phyloP scores from a whole-genome alignment of 2,797 vertebrate genomes.

The Nyctalus aviator region DNA sequence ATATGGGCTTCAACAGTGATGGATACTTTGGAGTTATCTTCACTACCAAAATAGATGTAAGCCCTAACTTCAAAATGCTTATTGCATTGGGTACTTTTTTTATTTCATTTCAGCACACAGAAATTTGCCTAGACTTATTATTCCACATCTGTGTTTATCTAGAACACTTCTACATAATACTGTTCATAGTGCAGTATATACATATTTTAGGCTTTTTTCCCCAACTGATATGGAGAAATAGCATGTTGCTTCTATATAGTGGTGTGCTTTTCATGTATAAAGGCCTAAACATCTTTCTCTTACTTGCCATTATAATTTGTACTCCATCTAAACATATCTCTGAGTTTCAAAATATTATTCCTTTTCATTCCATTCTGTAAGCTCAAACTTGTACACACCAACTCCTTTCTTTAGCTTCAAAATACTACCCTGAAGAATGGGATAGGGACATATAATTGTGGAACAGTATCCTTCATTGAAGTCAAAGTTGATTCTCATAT shows the following conservation, averaged over 20 bases:
- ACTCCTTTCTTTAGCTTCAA: not conserved
- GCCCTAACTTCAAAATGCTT: not conserved
- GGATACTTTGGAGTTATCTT: not conserved
- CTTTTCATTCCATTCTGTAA: not conserved
- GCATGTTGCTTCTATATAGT: not conserved
- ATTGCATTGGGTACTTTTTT: not conserved
- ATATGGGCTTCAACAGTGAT: not conserved
- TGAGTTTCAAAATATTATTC: not conserved
- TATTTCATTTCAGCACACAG: not conserved
- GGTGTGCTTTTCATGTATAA: not conserved
- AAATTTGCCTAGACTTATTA: not conserved
- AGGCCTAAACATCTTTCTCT: not conserved
- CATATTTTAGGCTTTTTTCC: not conserved
- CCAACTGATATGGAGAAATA: not conserved
- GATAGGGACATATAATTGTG: not conserved
- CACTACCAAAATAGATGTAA: not conserved
- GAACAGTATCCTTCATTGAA: not conserved
- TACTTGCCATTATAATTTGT: not conserved
- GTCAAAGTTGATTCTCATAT: not conserved
- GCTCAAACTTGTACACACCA: not conserved
- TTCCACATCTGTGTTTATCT: not conserved
- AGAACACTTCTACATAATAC: not conserved
- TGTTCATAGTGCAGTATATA: not conserved
- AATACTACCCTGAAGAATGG: not conserved
- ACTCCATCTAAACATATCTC: not conserved